Evolutionary conservation across 2,113 vertebrate species (phyloP), one percentile per base, ranked within the genome.

Genomic region (Scatophagus argus): DNA sequence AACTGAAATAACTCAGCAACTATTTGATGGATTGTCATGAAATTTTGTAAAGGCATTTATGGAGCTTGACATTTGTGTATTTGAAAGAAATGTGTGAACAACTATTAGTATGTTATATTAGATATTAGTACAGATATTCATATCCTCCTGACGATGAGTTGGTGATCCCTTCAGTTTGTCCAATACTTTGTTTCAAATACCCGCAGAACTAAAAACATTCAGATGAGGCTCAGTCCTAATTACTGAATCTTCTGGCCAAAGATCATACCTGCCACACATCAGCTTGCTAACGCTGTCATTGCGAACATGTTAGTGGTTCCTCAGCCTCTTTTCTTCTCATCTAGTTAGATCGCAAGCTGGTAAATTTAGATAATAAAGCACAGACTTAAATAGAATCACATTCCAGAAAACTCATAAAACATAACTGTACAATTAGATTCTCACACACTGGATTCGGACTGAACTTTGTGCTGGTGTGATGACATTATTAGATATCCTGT

Each of bases 401-500:
- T 36, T 60, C 52, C 17, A 31, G 6, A 23, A 39, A 55, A n/a
- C 27, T 17, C 27, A n/a, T 62, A 29, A 67, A 72, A 46, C 41
- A 1, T n/a, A 39, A 70, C 23, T 69, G 17, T 31, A 54, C n/a
- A 14, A 47, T 31, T 66, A 4, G n/a, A 29, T 27, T 59, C 47
- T 43, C 8, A 23, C 60, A 27, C 31, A 31, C 8, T 59, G 12
- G 16, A 52, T 60, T 78, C 31, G 63, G 6, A 38, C 27, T 23
- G 19, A 41, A 47, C 59, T 64, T 55, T 67, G 23, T 29, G 16
- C 25, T 27, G 8, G n/a, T 62, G 38, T 3, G 56, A 59, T 46
- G 71, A 66, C 63, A 65, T 58, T 43, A 63, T 73, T 29, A 58
- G 29, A 65, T 56, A 64, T 70, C 46, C 39, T 59, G 13, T 68